These are phyloP conservation scores for Thryonomys swinderianus DNA, from an alignment of 2,113 vertebrate species.

Conservation along the genomic window DNA sequence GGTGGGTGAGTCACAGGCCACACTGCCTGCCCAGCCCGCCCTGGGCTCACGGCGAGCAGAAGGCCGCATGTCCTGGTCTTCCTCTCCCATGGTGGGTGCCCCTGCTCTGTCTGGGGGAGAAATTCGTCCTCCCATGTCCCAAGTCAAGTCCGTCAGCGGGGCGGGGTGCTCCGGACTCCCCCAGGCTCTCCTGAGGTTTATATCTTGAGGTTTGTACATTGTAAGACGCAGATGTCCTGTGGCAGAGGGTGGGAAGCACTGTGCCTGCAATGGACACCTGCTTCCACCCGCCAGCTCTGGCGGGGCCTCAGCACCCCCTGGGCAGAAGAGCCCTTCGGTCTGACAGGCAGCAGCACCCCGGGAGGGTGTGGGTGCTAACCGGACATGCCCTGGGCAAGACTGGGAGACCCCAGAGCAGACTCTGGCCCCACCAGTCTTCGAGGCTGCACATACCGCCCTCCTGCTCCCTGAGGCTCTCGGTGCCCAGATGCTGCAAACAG, in stretches of 20 bases:
- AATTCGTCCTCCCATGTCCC: not conserved
- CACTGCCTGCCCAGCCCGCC: not conserved
- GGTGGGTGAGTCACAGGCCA: not conserved
- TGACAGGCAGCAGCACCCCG: not conserved
- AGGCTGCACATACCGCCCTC: fast-evolving
- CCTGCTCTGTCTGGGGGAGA: fast-evolving
- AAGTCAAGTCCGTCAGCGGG: fast-evolving
- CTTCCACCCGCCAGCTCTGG: not conserved
- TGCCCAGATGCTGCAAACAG: not conserved
- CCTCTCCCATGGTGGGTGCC: fast-evolving
- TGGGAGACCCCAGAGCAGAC: not conserved
- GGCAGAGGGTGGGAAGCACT: not conserved
- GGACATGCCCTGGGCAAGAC: not conserved
- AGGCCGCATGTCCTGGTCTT: too few relatives aligned
- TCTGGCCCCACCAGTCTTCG: not conserved
- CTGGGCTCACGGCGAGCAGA: too few relatives aligned
- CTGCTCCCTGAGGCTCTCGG: not conserved
- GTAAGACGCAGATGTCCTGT: too few relatives aligned
- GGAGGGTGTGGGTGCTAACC: not conserved
- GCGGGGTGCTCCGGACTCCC: too few relatives aligned
- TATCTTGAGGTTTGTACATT: not conserved
- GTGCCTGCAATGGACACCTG: not conserved
- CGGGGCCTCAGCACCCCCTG: not conserved
- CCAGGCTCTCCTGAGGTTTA: fast-evolving
- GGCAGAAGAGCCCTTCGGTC: not conserved